Percentiles rank a stretch among this genome's conserved stretches.
Conservation (phyloP, 2,888 invertebrate genomes). For the Xestobium rufovillosum region DNA sequence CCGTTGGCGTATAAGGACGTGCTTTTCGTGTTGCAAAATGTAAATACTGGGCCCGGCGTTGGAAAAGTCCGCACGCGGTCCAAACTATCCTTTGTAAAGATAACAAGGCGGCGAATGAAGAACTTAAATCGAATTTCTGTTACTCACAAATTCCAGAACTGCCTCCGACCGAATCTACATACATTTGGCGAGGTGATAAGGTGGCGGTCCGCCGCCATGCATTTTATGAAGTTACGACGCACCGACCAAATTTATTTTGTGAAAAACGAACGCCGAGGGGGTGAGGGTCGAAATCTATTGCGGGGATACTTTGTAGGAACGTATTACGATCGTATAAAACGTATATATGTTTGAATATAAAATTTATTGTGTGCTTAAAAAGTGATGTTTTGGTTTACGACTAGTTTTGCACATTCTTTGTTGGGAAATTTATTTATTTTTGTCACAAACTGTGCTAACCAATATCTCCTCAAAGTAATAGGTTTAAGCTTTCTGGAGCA, state of each 20-base stretch:
- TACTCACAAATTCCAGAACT: conserved; percentile 36
- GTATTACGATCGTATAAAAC: conserved; percentile 20
- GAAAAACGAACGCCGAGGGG: conserved; percentile 17
- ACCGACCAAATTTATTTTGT: conserved; percentile 16
- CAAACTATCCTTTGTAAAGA: conserved; percentile 40
- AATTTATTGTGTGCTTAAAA: conserved; percentile 34
- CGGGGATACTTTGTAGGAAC: conserved; percentile 23
- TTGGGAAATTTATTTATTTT: too few relatives aligned
- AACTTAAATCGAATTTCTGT: conserved; percentile 42
- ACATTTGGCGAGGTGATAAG: conserved; percentile 37
- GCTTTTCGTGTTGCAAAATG: too few relatives aligned
- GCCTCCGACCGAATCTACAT: conserved; percentile 39
- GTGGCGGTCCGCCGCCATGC: conserved; percentile 30
- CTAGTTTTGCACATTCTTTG: conserved; percentile 31
- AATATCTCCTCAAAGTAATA: too few relatives aligned
- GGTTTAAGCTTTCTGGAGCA: too few relatives aligned
- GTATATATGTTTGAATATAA: conserved; percentile 31
- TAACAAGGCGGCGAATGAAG: conserved; percentile 40
- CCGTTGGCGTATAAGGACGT: too few relatives aligned
- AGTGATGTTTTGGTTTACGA: conserved; percentile 30
- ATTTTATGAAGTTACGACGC: conserved; percentile 32
- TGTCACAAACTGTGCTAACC: too few relatives aligned
- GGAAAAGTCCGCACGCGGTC: conserved; percentile 30
- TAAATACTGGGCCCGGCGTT: too few relatives aligned
- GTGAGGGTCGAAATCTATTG: conserved; percentile 14